phyloP scores from a whole-genome alignment of 2,888 invertebrate species.

The Lasioglossum pauxillum region DNA sequence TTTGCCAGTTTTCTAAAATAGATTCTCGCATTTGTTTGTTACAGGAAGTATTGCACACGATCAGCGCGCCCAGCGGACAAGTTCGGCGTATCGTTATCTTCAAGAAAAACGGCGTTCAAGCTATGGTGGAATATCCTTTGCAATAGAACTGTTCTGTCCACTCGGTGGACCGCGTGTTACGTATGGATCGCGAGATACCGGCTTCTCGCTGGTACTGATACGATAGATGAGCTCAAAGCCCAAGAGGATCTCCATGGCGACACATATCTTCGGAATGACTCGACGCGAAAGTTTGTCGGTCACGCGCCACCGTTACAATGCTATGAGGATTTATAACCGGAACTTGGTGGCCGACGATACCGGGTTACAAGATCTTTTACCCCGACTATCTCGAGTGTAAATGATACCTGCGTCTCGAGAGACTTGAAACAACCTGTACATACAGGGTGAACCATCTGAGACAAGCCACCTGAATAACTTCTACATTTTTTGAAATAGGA shows the following conservation, averaged over 20 bases:
- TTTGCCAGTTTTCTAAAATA: neutral
- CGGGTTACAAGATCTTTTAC: constrained; percentile 29
- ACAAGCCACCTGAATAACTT: no score
- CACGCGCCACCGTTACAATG: constrained; percentile 48
- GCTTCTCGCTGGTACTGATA: constrained; percentile 22
- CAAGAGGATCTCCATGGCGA: constrained; percentile 62
- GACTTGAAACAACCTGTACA: neutral
- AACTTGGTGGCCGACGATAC: constrained; percentile 21
- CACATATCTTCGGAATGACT: constrained; percentile 46
- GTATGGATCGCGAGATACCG: constrained; percentile 20
- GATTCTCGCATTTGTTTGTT: constrained; percentile 85
- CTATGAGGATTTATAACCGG: constrained; percentile 65
- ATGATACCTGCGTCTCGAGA: neutral
- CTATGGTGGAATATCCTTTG: constrained; percentile 99
- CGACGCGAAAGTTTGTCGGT: constrained; percentile 62
- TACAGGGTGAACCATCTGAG: no score
- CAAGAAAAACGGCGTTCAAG: constrained; percentile 99
- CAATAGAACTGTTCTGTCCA: constrained; percentile 33
- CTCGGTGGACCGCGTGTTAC: constrained; percentile 41
- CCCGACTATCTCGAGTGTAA: constrained; percentile 1
- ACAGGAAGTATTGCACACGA: constrained; percentile 99
- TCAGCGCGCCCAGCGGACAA: constrained; percentile 97
- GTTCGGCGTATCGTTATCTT: constrained; percentile 99
- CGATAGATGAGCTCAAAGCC: constrained; percentile 50
- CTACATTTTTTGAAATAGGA: no score